Conservation (phyloP, 2,113 vertebrate genomes). For the Antigone vipio region DNA sequence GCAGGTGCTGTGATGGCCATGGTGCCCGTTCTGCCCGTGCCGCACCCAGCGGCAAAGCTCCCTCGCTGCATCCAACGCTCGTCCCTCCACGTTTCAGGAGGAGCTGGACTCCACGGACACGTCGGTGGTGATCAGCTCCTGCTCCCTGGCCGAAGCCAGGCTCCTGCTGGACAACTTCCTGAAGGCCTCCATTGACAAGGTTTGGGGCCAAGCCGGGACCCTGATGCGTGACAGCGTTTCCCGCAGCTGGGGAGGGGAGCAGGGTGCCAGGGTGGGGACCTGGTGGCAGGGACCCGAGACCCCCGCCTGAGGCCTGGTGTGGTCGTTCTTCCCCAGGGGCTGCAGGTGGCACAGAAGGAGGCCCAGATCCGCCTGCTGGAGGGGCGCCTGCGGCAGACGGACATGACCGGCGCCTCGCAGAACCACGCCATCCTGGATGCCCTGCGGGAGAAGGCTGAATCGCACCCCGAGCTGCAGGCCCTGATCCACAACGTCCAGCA, state of each 20-base stretch:
- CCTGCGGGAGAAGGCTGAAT: constrained; percentile 91
- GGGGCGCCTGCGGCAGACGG: constrained; percentile 89
- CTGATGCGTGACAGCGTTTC: fast-evolving
- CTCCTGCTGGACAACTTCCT: constrained; percentile 95
- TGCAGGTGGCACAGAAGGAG: constrained; percentile 95
- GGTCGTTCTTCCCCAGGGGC: constrained; percentile 70
- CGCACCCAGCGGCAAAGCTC: neutral
- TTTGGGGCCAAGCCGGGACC: neutral
- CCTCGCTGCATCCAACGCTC: neutral
- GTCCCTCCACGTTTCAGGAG: constrained; percentile 71
- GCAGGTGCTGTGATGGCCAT: neutral
- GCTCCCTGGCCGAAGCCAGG: constrained; percentile 92
- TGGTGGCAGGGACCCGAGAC: fast-evolving
- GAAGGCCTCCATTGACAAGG: constrained; percentile 96
- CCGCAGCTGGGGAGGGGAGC: neutral
- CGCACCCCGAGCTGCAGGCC: constrained; percentile 88
- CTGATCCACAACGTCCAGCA: constrained; percentile 93
- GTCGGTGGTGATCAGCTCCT: constrained; percentile 96
- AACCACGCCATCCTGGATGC: constrained; percentile 92
- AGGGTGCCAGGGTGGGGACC: neutral
- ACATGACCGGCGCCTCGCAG: constrained; percentile 84
- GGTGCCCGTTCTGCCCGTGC: fast-evolving
- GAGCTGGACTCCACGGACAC: constrained; percentile 97
- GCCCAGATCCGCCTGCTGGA: constrained; percentile 92
- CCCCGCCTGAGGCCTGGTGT: fast-evolving